Base-by-base conservation (phyloP, 2,797 vertebrate genomes). In the Borostomias antarcticus region DNA sequence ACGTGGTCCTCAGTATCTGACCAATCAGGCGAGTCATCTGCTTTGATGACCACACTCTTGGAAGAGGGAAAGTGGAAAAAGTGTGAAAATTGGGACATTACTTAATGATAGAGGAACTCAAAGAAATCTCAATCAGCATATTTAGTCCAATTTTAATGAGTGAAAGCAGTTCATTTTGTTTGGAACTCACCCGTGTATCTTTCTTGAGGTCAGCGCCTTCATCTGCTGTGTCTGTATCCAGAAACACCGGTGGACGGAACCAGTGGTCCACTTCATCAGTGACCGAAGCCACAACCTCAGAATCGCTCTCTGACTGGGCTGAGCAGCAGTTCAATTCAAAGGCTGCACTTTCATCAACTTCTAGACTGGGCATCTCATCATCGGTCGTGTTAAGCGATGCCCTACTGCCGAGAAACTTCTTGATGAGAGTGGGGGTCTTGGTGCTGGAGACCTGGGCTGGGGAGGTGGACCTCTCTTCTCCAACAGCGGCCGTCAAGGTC, bases 1-100 rank as follows among this genome's bases (percentile, higher is more conserved):
- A 73, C 75, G 0, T 82, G 32, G 52, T 93, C 90, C 0, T 92
- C 87, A 37, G 79, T 73, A 33, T 89, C 86, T 1, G 83, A 92
- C 67, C 81, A 91, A 72, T 89, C 83, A 0, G 87, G 85, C 30
- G 87, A 91, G 47, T 76, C 75, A 3, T 81, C 74, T 66, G 70
- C 79, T 54, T 89, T 80, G 33, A 81, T 72, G 58, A 84, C 63
- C 56, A 90, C 73, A 62, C 43, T 72, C 81, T 93, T 83, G 67
- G 68, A 28, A 59, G 68, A 45, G 40, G 69, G 64, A 62, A 61
- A 61, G 17, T 19, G 43, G 26, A 17, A n/a, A 15, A 28, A 45
- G 2, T 25, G 37, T 29, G n/a, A 45, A 47, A 6, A 30, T 1
- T n/a, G 26, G 35, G 23, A 25, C 19, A 35, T 19, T n/a, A 32